Evolutionary conservation across 2,888 invertebrate genomes (phyloP).

Genomic region (Microchrysa polita): DNA sequence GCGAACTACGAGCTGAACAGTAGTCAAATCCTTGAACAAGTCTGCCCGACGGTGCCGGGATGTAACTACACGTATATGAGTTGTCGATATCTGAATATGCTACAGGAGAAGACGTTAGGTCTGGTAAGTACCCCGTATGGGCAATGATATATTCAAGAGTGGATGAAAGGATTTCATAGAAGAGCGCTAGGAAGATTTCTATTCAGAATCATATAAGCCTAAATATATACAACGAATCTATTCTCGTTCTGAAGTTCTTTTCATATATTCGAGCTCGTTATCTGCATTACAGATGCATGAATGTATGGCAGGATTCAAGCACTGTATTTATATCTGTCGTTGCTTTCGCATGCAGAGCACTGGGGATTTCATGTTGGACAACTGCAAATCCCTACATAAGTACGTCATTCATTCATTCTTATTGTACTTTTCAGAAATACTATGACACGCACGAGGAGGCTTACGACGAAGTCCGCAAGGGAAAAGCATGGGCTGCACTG

Average conservation of each 20-base stretch:
- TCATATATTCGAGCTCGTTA: constrained; percentile 36
- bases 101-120: constrained; percentile 74
- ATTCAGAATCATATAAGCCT: not conserved
- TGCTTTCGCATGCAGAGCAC: constrained; percentile 27
- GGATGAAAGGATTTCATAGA: too few relatives aligned
- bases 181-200: too few relatives aligned
- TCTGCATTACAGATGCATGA: constrained; percentile 4
- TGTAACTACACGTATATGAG: constrained; percentile 77
- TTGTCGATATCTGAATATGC: constrained; percentile 78
- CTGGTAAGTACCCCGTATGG: constrained; percentile 68
- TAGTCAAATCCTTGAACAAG: constrained; percentile 65
- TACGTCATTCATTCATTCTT: not conserved
- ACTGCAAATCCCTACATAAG: constrained; percentile 30
- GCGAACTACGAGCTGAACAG: constrained; percentile 79
- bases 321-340: not conserved
- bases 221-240: constrained; percentile 2
- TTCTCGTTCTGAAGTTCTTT: not conserved
- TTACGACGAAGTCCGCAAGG: constrained; percentile 72
- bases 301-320: not conserved
- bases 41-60: constrained; percentile 65
- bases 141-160: not conserved
- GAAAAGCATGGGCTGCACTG: constrained; percentile 80
- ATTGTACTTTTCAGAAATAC: constrained; percentile 63
- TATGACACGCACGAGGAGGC: constrained; percentile 72
- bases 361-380: constrained; percentile 22